Evolutionary conservation across 2,113 vertebrate genomes (phyloP).

Genomic region (Micronisus gabar): DNA sequence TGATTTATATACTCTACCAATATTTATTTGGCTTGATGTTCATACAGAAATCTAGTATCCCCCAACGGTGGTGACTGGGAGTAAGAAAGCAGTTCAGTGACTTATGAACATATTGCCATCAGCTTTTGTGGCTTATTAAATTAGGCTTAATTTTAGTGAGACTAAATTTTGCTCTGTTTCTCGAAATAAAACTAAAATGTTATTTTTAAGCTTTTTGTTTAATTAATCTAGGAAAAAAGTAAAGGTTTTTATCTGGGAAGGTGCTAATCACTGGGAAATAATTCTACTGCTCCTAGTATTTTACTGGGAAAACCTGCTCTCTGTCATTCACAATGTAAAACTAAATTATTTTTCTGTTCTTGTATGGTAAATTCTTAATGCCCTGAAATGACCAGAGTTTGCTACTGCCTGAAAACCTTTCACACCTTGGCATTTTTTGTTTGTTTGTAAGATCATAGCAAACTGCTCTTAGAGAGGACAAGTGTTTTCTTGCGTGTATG

Average conservation of each 20-base stretch:
- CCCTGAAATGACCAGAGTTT: not conserved
- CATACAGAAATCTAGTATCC: not conserved
- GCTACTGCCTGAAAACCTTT: not conserved
- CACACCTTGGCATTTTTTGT: not conserved
- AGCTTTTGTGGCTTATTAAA: not conserved
- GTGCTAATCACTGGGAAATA: not conserved
- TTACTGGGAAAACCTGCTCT: not conserved
- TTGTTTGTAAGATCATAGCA: not conserved
- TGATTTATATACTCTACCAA: not conserved
- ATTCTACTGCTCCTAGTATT: not conserved
- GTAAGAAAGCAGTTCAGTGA: not conserved
- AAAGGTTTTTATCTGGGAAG: not conserved
- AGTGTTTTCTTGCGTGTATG: not conserved
- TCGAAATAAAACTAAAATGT: not conserved
- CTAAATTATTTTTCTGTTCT: not conserved
- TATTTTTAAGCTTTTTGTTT: not conserved
- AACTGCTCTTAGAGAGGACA: not conserved
- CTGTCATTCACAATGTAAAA: not conserved
- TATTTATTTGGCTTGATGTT: not conserved
- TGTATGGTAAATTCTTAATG: not conserved
- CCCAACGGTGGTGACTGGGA: not conserved
- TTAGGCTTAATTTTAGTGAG: not conserved
- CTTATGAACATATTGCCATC: not conserved
- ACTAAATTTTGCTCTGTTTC: not conserved
- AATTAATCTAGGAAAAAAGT: not conserved